Conservation (phyloP, 1,140 invertebrate species). For the Pinna nobilis region DNA sequence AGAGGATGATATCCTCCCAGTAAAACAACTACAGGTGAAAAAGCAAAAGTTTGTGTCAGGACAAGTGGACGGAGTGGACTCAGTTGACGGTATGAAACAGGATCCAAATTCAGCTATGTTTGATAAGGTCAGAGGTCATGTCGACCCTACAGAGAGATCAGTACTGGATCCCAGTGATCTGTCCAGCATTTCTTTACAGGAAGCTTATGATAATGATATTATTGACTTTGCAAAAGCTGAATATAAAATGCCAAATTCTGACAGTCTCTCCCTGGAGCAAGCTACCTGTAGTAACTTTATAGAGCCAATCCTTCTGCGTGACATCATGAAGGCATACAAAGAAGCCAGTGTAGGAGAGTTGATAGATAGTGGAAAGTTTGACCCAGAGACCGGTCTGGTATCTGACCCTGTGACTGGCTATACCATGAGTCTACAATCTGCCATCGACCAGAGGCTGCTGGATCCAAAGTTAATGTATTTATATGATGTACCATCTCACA, state of each 20-base stretch:
- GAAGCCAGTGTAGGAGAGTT: constrained; percentile 58
- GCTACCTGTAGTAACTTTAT: constrained; percentile 88
- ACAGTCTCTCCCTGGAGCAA: constrained; percentile 85
- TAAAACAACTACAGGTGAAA: constrained; percentile 65
- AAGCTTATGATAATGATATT: constrained; percentile 86
- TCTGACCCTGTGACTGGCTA: constrained; percentile 78
- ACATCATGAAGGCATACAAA: constrained; percentile 64
- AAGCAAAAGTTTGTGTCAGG: constrained; percentile 75
- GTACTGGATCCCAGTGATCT: constrained; percentile 83
- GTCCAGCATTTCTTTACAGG: constrained; percentile 79
- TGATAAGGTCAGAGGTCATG: constrained; percentile 70
- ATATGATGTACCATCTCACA: constrained; percentile 59
- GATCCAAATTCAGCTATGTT: constrained; percentile 56
- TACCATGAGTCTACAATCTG: constrained; percentile 78
- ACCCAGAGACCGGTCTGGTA: constrained; percentile 80
- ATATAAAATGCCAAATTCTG: constrained; percentile 69
- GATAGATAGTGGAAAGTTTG: constrained; percentile 87
- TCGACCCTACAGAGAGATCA: constrained; percentile 88
- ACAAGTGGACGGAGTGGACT: constrained; percentile 84
- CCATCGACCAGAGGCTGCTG: constrained; percentile 83
- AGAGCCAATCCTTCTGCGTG: constrained; percentile 86
- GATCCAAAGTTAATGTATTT: constrained; percentile 80
- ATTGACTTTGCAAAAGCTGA: constrained; percentile 76
- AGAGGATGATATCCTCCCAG: constrained; percentile 83
- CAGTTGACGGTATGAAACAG: constrained; percentile 32